Evolutionary conservation across 2,888 invertebrate genomes (phyloP).

Genomic region (Drosophila putrida): DNA sequence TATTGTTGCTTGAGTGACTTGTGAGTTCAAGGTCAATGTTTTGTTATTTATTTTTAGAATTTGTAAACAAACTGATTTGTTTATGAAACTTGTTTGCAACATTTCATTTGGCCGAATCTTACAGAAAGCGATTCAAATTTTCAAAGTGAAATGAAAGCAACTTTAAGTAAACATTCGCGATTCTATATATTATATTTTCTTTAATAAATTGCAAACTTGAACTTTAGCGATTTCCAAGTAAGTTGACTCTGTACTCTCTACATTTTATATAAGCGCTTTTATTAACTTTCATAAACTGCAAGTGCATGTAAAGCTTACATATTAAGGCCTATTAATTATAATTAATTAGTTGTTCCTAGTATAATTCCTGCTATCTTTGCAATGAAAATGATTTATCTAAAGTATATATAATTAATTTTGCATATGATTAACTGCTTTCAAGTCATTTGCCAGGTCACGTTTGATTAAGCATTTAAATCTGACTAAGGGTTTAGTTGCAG

Average conservation of each 20-base stretch:
- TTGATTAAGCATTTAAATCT: slow-evolving; percentile 4
- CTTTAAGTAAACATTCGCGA: not conserved
- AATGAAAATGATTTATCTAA: not conserved
- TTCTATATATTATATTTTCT: not conserved
- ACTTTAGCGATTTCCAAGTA: slow-evolving; percentile 2
- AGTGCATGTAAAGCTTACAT: not conserved
- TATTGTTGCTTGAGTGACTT: slow-evolving; percentile 39
- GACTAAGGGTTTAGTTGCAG: no score
- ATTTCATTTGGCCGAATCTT: slow-evolving; percentile 3
- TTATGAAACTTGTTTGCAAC: not conserved
- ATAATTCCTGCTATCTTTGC: not conserved
- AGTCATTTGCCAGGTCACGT: slow-evolving; percentile 48
- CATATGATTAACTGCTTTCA: slow-evolving; percentile 32
- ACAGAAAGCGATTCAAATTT: no score
- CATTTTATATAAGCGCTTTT: slow-evolving; percentile 2
- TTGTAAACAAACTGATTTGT: slow-evolving; percentile 14
- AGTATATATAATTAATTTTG: slow-evolving; percentile 29
- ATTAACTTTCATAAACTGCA: slow-evolving; percentile 2
- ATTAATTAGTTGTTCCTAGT: slow-evolving; percentile 1
- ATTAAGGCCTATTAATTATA: not conserved
- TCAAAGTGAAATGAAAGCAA: not conserved
- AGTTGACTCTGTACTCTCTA: not conserved
- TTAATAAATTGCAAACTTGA: not conserved
- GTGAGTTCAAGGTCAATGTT: slow-evolving; percentile 66
- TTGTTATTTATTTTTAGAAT: not conserved